These are phyloP conservation scores for Ochlodes sylvanus DNA, from an alignment of 2,888 invertebrate genomes.

Conservation along the genomic window DNA sequence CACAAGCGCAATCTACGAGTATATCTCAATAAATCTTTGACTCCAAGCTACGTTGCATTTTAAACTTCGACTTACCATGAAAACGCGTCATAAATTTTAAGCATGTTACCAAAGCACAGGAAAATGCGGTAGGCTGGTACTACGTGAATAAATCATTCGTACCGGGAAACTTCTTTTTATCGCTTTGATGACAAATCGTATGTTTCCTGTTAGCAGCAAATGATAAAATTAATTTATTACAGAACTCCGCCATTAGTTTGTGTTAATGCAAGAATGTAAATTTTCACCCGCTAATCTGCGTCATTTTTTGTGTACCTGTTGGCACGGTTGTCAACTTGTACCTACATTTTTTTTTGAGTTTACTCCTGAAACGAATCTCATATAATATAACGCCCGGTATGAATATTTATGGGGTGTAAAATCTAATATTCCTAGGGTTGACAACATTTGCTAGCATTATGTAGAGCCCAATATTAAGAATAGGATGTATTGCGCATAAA, in stretches of 20 bases:
- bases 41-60: constrained; percentile 1
- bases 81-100: constrained; percentile 3
- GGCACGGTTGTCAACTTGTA: too few relatives aligned
- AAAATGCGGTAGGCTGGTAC: too few relatives aligned
- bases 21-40: constrained; percentile 6
- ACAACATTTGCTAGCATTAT: too few relatives aligned
- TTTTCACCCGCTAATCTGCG: background rate
- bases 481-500: too few relatives aligned
- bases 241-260: background rate
- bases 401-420: too few relatives aligned
- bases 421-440: too few relatives aligned
- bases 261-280: background rate
- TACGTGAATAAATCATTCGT: background rate
- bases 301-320: background rate
- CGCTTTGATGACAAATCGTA: constrained; percentile 9
- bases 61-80: constrained; percentile 2
- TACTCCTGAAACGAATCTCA: too few relatives aligned
- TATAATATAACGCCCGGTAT: too few relatives aligned
- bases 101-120: background rate
- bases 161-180: background rate
- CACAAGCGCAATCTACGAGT: background rate
- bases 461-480: too few relatives aligned
- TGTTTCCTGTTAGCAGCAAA: constrained; percentile 1
- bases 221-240: constrained; percentile 14
- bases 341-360: too few relatives aligned